A percentile compares a stretch with the other conserved stretches of the same genome.
Evolutionary conservation across 2,888 invertebrate genomes (phyloP).

Genomic region (Ormia ochracea): DNA sequence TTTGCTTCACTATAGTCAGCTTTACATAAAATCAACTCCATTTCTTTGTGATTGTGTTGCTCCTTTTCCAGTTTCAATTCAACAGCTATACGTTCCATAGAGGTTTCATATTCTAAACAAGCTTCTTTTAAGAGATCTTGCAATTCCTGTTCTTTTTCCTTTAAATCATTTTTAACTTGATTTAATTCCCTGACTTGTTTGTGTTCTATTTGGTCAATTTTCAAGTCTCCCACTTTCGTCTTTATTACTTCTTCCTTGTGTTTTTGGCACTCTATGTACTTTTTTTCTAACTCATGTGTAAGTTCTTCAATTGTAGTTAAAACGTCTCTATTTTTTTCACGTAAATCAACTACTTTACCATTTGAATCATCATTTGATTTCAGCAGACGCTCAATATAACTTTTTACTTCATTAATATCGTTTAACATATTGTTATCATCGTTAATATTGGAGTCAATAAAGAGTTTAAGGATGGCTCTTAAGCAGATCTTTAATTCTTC

Average conservation of each 20-base stretch:
- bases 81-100: conserved; percentile 35
- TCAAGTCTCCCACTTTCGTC: not conserved
- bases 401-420: conserved; percentile 27
- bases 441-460: not conserved
- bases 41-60: conserved; percentile 51
- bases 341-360: not conserved
- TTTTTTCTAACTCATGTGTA: not conserved
- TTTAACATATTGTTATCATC: not conserved
- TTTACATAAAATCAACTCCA: conserved; percentile 48
- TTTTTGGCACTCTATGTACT: not conserved
- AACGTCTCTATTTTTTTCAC: not conserved
- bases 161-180: conserved; percentile 45
- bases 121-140: conserved; percentile 40
- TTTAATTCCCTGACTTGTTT: conserved; percentile 25
- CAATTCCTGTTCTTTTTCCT: conserved; percentile 44
- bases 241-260: not conserved
- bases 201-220: conserved; percentile 21
- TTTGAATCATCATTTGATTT: conserved; percentile 33
- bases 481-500: conserved; percentile 2
- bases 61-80: conserved; percentile 55
- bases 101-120: conserved; percentile 35
- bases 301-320: not conserved
- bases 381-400: conserved; percentile 20
- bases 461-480: not conserved
- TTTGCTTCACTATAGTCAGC: conserved; percentile 56